Evolutionary conservation across 2,797 vertebrate genomes (phyloP).

Genomic region (Xenopus petersii): DNA sequence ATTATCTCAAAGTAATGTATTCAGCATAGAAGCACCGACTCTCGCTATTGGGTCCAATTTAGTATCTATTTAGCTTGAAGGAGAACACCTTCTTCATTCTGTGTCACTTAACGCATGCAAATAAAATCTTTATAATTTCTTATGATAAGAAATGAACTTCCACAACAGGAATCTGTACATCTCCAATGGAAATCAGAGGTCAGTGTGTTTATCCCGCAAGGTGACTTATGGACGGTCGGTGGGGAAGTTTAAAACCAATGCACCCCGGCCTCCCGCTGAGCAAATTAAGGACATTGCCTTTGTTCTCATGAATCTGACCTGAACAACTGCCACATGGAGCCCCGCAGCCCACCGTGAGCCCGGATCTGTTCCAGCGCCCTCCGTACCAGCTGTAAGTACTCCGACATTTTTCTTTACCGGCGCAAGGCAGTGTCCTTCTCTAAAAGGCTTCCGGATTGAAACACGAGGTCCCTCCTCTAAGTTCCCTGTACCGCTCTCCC

Average conservation of each 20-base stretch:
- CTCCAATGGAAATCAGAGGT: too few species aligned
- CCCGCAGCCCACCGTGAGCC: constrained; percentile 78
- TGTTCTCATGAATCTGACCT: constrained; percentile 61
- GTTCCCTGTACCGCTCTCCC: too few species aligned
- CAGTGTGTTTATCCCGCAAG: constrained; percentile 18
- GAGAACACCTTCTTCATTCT: too few species aligned
- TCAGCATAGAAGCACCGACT: too few species aligned
- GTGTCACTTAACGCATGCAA: too few species aligned
- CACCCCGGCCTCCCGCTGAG: not conserved
- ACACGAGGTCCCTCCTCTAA: not conserved
- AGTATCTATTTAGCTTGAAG: too few species aligned
- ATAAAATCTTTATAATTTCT: too few species aligned
- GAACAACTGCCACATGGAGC: constrained; percentile 67
- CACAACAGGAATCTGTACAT: too few species aligned
- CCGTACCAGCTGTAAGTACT: constrained; percentile 64
- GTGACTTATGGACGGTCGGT: constrained; percentile 17
- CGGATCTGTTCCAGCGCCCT: constrained; percentile 74
- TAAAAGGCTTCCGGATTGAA: not conserved
- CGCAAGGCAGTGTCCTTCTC: not conserved
- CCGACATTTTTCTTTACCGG: constrained; percentile 68
- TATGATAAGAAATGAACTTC: too few species aligned
- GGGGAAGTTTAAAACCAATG: not conserved
- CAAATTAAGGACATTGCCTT: not conserved
- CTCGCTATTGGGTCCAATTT: too few species aligned
- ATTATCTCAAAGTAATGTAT: too few species aligned